These are phyloP conservation scores for Micoletzkya japonica DNA, from an alignment of 2,888 invertebrate species.

Conservation along the genomic window DNA sequence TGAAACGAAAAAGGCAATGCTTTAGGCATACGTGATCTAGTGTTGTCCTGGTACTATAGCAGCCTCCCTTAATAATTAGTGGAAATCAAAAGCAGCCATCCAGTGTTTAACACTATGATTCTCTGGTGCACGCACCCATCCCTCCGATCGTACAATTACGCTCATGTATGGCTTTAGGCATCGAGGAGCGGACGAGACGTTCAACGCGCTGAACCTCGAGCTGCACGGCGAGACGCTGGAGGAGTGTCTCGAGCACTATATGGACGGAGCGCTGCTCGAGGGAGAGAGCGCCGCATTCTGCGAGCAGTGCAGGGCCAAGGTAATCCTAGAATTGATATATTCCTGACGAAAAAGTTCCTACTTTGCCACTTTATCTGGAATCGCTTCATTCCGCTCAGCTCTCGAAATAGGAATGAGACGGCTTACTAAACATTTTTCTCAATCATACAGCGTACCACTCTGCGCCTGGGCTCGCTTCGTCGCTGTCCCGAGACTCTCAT, in stretches of 20 bases:
- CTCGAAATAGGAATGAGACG: neutral
- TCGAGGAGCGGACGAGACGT: constrained; percentile 39
- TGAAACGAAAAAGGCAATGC: neutral
- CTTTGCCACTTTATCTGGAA: neutral
- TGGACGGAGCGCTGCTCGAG: constrained; percentile 69
- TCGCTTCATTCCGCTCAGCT: neutral
- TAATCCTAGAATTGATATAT: no score
- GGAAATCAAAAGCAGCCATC: neutral
- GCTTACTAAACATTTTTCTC: neutral
- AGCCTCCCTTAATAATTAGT: neutral
- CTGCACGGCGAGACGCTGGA: constrained; percentile 48
- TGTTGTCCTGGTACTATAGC: no score
- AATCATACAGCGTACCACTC: constrained; percentile 12
- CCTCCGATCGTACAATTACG: no score
- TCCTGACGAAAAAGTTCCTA: no score
- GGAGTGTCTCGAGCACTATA: constrained; percentile 69
- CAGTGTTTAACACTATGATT: no score
- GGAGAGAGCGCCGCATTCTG: constrained; percentile 71
- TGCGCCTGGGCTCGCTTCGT: neutral
- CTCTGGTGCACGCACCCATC: no score
- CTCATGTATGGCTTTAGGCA: constrained; percentile 22
- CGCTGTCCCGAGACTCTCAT: neutral
- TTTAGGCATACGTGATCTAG: no score
- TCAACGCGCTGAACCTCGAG: constrained; percentile 37
- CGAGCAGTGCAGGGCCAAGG: constrained; percentile 69